phyloP scores from a whole-genome alignment of 1,140 invertebrate species.

The Ooceraea biroi region DNA sequence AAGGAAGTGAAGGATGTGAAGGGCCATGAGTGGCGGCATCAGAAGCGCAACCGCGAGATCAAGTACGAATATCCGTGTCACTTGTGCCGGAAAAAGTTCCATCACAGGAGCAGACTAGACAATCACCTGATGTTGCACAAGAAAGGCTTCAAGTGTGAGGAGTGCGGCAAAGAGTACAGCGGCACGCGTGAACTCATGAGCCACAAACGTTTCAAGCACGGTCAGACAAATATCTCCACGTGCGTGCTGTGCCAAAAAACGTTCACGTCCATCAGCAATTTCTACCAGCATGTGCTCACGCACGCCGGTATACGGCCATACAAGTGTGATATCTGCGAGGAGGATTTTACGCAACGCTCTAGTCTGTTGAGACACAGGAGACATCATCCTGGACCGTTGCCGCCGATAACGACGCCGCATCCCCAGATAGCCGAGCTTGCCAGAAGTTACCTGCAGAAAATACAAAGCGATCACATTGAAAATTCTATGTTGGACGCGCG shows the following conservation, averaged over 20 bases:
- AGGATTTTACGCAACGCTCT: conserved; percentile 77
- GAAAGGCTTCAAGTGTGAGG: conserved; percentile 73
- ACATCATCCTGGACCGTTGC: conserved; percentile 66
- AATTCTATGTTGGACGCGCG: conserved; percentile 26
- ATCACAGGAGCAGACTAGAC: conserved; percentile 80
- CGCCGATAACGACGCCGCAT: conserved; percentile 51
- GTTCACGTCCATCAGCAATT: conserved; percentile 77
- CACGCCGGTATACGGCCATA: conserved; percentile 89
- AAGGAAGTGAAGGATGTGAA: conserved; percentile 76
- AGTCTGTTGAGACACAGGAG: conserved; percentile 69
- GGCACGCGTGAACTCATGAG: conserved; percentile 83
- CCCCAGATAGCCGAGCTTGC: conserved; percentile 77
- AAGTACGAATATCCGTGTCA: conserved; percentile 82
- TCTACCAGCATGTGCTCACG: conserved; percentile 87
- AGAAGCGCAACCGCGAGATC: conserved; percentile 66
- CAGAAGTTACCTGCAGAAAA: conserved; percentile 62
- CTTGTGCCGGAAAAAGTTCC: conserved; percentile 85
- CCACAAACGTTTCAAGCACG: conserved; percentile 86
- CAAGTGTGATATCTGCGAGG: conserved; percentile 84
- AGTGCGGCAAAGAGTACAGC: conserved; percentile 78
- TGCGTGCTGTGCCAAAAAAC: conserved; percentile 86
- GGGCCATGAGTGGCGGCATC: conserved; percentile 78
- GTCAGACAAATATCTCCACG: conserved; percentile 84
- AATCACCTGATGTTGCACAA: conserved; percentile 85
- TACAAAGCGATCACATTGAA: conserved; percentile 59